phyloP scores from a whole-genome alignment of 2,888 invertebrate species.

The Lumbricus terrestris region DNA sequence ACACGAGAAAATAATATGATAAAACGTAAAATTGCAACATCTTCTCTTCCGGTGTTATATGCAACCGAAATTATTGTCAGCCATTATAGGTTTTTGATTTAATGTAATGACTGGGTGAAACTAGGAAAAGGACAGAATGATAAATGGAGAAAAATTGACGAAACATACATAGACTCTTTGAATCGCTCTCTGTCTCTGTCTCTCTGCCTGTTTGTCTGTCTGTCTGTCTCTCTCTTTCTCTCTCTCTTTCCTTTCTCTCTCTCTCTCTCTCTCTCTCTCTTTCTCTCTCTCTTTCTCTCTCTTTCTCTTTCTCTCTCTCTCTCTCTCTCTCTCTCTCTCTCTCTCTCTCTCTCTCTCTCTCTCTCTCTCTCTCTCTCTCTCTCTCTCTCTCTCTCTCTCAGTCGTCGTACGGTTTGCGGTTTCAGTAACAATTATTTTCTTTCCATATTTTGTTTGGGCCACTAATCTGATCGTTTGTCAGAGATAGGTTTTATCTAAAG shows the following conservation, averaged over 20 bases:
- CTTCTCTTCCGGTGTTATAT: no score
- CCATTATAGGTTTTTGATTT: neutral
- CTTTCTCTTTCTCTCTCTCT: no score
- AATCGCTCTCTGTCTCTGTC: no score
- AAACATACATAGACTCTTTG: neutral
- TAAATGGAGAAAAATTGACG: neutral
- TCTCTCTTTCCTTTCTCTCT: neutral
- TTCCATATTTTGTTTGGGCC: neutral
- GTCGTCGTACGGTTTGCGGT: no score
- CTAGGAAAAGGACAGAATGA: neutral
- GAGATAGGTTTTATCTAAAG: neutral
- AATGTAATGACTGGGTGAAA: neutral
- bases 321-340: no score
- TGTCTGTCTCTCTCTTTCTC: neutral
- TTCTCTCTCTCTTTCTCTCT: no score
- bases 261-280: no score
- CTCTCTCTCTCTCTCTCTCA: no score
- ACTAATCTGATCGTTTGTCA: neutral
- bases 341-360: no score
- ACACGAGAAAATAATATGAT: neutral
- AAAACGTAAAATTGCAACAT: neutral
- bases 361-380: no score
- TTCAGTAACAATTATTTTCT: neutral
- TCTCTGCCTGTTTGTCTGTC: no score
- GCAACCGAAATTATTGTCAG: no score